phyloP scores from a whole-genome alignment of 2,797 vertebrate genomes.

The Peromyscus attwateri region DNA sequence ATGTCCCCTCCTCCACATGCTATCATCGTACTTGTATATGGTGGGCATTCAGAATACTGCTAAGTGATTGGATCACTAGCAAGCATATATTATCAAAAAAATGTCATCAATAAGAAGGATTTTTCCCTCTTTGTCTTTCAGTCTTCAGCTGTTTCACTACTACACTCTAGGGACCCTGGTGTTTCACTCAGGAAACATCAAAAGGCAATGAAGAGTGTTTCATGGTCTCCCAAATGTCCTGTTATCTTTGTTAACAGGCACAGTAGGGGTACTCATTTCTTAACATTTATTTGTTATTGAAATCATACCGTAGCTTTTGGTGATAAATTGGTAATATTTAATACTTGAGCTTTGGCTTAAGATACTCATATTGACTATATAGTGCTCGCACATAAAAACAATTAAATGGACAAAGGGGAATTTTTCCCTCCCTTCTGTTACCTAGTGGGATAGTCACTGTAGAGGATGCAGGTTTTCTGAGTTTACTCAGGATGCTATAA shows the following conservation, averaged over 20 bases:
- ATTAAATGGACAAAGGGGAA: background rate
- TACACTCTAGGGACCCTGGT: background rate
- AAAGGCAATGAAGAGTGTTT: slow-evolving; percentile 13
- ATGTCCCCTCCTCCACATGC: fast-evolving
- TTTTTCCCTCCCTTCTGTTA: background rate
- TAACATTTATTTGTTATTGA: slow-evolving; percentile 35
- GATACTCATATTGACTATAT: background rate
- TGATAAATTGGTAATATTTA: slow-evolving; percentile 52
- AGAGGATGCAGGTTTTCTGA: background rate
- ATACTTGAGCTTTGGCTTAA: slow-evolving; percentile 46
- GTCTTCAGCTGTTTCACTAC: background rate
- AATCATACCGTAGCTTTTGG: slow-evolving; percentile 16
- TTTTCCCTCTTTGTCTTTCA: background rate
- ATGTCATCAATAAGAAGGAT: background rate
- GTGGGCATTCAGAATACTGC: background rate
- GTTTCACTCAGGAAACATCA: slow-evolving; percentile 56
- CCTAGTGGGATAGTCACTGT: background rate
- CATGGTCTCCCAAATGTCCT: slow-evolving; percentile 56
- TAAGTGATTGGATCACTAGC: background rate
- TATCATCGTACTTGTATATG: background rate
- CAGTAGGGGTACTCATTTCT: background rate
- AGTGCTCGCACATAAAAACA: slow-evolving; percentile 12
- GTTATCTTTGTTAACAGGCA: slow-evolving; percentile 41
- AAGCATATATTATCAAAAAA: slow-evolving; percentile 36
- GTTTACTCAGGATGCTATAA: background rate